phyloP scores from a whole-genome alignment of 2,113 vertebrate genomes.

The Mirza zaza region DNA sequence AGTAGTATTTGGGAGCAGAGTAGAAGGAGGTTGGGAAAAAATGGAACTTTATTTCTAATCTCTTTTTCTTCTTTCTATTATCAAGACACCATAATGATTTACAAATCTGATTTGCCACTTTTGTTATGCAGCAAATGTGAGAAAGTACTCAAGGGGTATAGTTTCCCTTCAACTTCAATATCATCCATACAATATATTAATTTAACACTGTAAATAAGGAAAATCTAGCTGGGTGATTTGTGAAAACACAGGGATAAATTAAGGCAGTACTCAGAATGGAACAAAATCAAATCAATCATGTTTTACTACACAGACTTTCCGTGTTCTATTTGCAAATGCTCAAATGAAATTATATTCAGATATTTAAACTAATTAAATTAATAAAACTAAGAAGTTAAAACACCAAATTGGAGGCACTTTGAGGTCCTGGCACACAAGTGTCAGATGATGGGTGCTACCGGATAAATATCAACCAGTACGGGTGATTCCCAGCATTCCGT shows the following conservation, averaged over 20 bases:
- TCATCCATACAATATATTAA: conserved; percentile 51
- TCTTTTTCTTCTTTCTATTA: neutral
- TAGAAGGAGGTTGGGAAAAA: neutral
- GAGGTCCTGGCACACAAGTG: neutral
- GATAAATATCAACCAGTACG: neutral
- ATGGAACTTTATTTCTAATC: neutral
- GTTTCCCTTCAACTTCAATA: conserved; percentile 29
- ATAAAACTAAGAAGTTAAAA: neutral
- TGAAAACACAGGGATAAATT: conserved; percentile 29
- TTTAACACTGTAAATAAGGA: conserved; percentile 33
- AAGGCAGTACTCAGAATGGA: neutral
- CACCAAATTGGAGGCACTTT: neutral
- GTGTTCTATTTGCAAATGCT: neutral
- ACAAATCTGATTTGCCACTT: conserved; percentile 24
- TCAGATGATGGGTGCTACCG: neutral
- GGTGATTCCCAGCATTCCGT: neutral
- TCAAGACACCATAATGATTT: neutral
- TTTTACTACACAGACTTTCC: neutral
- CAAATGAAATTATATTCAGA: neutral
- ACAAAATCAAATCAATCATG: conserved; percentile 42
- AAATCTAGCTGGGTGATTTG: neutral
- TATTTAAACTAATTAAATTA: conserved; percentile 8
- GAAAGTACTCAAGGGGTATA: neutral
- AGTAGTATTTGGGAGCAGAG: neutral
- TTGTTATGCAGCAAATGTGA: conserved; percentile 8